A percentile compares a stretch with the other conserved stretches of the same genome.
Conservation (phyloP, 2,888 invertebrate genomes). For the Leptinotarsa haldemani region DNA sequence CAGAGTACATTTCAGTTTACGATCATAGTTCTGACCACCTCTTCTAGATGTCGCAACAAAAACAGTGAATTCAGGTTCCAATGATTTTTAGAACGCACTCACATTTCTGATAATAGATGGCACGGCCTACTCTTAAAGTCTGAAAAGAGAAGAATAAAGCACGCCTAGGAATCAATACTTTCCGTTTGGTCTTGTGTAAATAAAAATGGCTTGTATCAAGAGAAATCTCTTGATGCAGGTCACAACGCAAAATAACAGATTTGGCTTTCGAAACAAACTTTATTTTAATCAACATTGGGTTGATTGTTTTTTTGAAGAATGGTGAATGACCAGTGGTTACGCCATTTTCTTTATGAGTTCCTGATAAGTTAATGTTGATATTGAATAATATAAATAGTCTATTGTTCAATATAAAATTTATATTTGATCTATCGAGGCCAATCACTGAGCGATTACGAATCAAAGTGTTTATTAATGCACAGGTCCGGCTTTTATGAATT, state of each 20-base stretch:
- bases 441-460: not conserved
- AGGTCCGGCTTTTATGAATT: not conserved
- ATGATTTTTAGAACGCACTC: constrained; percentile 37
- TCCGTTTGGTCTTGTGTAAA: constrained; percentile 40
- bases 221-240: too few species aligned
- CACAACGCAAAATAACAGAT: too few species aligned
- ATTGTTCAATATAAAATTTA: not conserved
- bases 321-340: not conserved
- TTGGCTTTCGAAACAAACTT: too few species aligned
- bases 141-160: constrained; percentile 29
- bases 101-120: constrained; percentile 53
- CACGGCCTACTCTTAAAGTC: constrained; percentile 42
- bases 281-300: not conserved
- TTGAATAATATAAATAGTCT: constrained; percentile 8
- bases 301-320: not conserved
- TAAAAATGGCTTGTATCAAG: not conserved
- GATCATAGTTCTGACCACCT: not conserved
- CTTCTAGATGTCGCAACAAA: constrained; percentile 1
- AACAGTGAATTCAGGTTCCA: not conserved
- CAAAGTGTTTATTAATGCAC: not conserved
- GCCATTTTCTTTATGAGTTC: not conserved
- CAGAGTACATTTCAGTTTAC: not conserved
- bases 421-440: not conserved
- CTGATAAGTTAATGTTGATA: constrained; percentile 9
- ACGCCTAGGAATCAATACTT: constrained; percentile 54